Evolutionary conservation across 2,113 vertebrate species (phyloP).

Genomic region (Odocoileus hemionus): DNA sequence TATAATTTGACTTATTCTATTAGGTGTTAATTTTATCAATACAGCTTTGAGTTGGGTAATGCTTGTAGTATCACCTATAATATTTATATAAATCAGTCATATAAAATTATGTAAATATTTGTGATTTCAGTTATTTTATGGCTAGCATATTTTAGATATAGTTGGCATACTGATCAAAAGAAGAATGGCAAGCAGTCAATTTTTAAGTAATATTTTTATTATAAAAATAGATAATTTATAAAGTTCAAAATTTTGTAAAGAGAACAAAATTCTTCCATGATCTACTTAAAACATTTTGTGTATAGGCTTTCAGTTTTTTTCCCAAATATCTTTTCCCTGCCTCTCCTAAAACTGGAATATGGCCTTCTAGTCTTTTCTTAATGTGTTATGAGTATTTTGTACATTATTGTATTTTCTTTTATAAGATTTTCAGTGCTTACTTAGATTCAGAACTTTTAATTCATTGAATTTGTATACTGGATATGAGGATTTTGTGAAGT

Average conservation of each 20-base stretch:
- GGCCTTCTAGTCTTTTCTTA: background rate
- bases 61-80: background rate
- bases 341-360: background rate
- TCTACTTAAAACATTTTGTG: background rate
- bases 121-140: conserved; percentile 18
- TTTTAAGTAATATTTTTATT: conserved; percentile 7
- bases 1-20: background rate
- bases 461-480: background rate
- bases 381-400: background rate
- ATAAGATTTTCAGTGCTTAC: background rate
- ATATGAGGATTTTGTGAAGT: background rate
- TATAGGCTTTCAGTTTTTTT: background rate
- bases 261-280: background rate
- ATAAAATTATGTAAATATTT: background rate
- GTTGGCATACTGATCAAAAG: background rate
- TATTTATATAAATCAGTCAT: background rate
- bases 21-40: background rate
- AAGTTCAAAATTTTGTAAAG: background rate
- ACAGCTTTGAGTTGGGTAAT: background rate
- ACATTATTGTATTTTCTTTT: background rate
- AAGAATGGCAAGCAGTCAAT: background rate
- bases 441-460: background rate
- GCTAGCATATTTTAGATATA: background rate
- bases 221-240: background rate
- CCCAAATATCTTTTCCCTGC: background rate